Evolutionary conservation across 1,140 invertebrate genomes (phyloP).

Genomic region (Drosophila bifasciata): DNA sequence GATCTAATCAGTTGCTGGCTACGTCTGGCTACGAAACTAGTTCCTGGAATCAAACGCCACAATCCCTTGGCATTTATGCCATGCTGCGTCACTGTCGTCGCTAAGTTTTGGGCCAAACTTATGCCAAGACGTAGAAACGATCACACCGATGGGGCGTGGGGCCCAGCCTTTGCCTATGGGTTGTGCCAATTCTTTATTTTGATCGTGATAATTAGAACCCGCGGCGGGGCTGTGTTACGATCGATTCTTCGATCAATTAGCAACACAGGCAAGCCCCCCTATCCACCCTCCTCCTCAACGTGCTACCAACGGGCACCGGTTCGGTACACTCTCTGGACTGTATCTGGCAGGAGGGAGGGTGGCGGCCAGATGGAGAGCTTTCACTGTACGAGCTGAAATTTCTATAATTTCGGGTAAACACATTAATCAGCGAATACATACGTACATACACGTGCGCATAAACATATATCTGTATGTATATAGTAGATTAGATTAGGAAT

Average conservation of each 20-base stretch:
- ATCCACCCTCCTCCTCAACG: too few relatives aligned
- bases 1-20: background rate
- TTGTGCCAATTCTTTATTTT: constrained; percentile 21
- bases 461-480: background rate
- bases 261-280: constrained; percentile 14
- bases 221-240: constrained; percentile 22
- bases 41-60: constrained; percentile 10
- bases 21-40: constrained; percentile 15
- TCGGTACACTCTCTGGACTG: background rate
- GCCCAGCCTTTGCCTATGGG: too few relatives aligned
- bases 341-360: too few relatives aligned
- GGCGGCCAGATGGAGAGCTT: too few relatives aligned
- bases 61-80: background rate
- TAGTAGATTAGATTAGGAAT: constrained; percentile 46
- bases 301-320: too few relatives aligned
- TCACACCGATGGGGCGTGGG: constrained; percentile 30
- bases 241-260: constrained; percentile 37
- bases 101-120: background rate
- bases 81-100: background rate
- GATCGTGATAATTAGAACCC: constrained; percentile 26
- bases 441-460: constrained; percentile 2
- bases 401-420: constrained; percentile 42
- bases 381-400: constrained; percentile 21
- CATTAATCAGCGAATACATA: constrained; percentile 36
- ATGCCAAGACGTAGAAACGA: constrained; percentile 14